phyloP scores from a whole-genome alignment of 2,888 invertebrate genomes.

The Stenurella melanura region DNA sequence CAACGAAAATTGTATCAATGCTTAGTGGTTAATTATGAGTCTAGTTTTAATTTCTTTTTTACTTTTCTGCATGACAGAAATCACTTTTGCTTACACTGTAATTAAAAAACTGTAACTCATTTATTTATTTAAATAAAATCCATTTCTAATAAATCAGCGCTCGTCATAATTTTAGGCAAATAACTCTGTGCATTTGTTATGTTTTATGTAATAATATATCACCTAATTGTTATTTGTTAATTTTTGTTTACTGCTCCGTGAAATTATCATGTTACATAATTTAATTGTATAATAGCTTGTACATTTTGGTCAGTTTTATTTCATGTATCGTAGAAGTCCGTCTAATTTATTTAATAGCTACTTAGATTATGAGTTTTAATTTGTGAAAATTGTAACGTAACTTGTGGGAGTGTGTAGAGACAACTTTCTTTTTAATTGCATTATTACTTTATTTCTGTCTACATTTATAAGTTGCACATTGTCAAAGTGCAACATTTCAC shows the following conservation, averaged over 20 bases:
- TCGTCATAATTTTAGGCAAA: background rate
- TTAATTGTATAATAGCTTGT: conserved; percentile 11
- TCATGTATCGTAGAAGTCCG: conserved; percentile 9
- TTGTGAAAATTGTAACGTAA: background rate
- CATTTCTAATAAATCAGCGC: background rate
- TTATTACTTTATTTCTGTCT: too few species aligned
- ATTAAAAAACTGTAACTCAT: background rate
- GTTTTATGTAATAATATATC: conserved; percentile 28
- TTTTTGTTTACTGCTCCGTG: conserved; percentile 18
- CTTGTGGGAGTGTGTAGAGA: background rate
- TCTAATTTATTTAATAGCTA: conserved; percentile 1
- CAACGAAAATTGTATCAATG: background rate
- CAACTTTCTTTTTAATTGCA: conserved; percentile 22
- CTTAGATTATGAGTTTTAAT: background rate
- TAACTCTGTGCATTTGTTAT: background rate
- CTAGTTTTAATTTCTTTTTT: background rate
- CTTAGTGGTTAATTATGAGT: background rate
- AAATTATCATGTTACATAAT: conserved; percentile 34
- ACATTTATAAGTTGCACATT: too few species aligned
- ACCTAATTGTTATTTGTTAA: conserved; percentile 38
- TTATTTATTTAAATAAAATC: background rate
- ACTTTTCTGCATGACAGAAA: background rate
- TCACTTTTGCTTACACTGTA: background rate
- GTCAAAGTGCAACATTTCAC: too few species aligned
- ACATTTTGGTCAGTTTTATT: conserved; percentile 17